phyloP scores from a whole-genome alignment of 2,113 vertebrate species.

The Sturnus vulgaris region DNA sequence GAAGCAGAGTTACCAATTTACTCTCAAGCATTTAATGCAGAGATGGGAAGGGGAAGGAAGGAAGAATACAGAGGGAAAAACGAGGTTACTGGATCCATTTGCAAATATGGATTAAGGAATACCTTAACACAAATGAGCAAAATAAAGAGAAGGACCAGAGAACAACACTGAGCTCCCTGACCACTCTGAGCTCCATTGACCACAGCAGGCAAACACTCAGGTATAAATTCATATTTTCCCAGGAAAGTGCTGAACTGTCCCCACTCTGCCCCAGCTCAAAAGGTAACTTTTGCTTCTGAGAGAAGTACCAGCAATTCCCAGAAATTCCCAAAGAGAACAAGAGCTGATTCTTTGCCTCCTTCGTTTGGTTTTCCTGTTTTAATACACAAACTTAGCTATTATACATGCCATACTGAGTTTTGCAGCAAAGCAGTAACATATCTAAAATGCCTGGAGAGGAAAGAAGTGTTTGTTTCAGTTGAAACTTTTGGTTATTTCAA shows the following conservation, averaged over 20 bases:
- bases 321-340: background rate
- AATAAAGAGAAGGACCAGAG: background rate
- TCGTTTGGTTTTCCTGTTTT: background rate
- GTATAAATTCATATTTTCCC: background rate
- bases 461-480: background rate
- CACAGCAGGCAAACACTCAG: accelerated
- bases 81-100: background rate
- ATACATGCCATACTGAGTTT: background rate
- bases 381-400: background rate
- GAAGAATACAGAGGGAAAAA: background rate
- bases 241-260: background rate
- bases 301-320: background rate
- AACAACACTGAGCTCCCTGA: background rate
- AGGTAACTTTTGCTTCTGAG: background rate
- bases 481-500: background rate
- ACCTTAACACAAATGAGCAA: background rate
- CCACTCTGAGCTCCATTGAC: background rate
- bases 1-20: background rate
- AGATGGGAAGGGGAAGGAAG: background rate
- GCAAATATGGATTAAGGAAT: background rate
- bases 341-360: background rate
- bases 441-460: background rate
- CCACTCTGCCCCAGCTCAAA: background rate
- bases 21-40: background rate
- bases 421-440: background rate